Conservation (phyloP, 2,888 invertebrate species). For the Cantharis nigra region DNA sequence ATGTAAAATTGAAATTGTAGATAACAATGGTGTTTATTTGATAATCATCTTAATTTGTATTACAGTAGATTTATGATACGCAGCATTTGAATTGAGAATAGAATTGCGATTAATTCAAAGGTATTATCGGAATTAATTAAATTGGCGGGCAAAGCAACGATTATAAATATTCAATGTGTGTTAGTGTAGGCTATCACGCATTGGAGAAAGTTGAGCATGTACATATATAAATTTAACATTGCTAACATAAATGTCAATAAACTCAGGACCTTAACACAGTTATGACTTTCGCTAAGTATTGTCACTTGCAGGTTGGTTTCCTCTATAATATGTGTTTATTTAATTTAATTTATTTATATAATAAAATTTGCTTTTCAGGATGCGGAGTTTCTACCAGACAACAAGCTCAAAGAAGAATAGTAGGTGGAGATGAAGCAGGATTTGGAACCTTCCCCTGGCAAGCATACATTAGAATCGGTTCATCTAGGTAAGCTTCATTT, state of each 20-base stretch:
- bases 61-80: neutral
- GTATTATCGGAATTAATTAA: neutral
- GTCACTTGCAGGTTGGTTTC: neutral
- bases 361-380: slow-evolving; percentile 59
- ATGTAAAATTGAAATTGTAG: neutral
- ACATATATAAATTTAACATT: slow-evolving; percentile 5
- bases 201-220: slow-evolving; percentile 15
- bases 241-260: slow-evolving; percentile 18
- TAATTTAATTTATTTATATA: neutral
- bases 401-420: slow-evolving; percentile 86
- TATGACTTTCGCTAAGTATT: slow-evolving; percentile 29
- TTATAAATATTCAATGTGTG: neutral
- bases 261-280: slow-evolving; percentile 23
- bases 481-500: slow-evolving; percentile 68
- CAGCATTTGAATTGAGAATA: neutral
- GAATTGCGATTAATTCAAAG: neutral
- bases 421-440: slow-evolving; percentile 92
- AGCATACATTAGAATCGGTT: slow-evolving; percentile 91
- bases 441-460: slow-evolving; percentile 96
- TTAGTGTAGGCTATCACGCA: neutral
- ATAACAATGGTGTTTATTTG: neutral
- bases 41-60: neutral
- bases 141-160: neutral
- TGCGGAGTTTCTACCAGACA: slow-evolving; percentile 88
- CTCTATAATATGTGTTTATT: neutral